A percentile compares a stretch with the other conserved stretches of the same genome.
phyloP scores from a whole-genome alignment of 2,888 invertebrate species.

The Euzetes globulus region DNA sequence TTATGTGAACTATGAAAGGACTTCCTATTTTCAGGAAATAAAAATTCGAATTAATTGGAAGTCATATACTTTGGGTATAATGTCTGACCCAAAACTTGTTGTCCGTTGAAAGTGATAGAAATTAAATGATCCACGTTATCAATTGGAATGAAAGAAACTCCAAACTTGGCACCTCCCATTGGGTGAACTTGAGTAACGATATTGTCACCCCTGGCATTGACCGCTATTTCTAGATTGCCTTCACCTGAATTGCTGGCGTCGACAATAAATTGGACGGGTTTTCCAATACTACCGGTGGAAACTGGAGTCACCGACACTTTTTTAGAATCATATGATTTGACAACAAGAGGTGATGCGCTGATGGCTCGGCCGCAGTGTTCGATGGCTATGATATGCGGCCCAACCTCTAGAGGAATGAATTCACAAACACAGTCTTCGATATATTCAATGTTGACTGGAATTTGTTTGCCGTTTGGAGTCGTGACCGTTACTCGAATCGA shows the following conservation, averaged over 20 bases:
- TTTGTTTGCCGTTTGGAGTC: constrained; percentile 61
- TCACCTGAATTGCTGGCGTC: constrained; percentile 95
- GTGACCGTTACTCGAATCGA: not conserved
- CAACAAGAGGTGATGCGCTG: constrained; percentile 87
- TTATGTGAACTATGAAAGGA: constrained; percentile 76
- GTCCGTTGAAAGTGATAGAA: constrained; percentile 94
- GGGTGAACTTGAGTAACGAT: constrained; percentile 93
- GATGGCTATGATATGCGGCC: constrained; percentile 86
- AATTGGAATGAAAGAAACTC: constrained; percentile 91
- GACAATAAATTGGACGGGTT: constrained; percentile 85
- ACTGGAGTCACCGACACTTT: constrained; percentile 92
- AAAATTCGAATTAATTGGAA: constrained; percentile 47
- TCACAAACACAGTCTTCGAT: constrained; percentile 80
- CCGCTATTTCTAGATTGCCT: constrained; percentile 88
- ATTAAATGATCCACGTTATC: constrained; percentile 89
- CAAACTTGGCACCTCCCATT: constrained; percentile 80
- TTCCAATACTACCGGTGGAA: constrained; percentile 72
- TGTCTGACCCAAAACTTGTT: constrained; percentile 54
- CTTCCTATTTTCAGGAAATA: constrained; percentile 55
- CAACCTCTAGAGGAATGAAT: constrained; percentile 80
- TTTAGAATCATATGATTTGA: constrained; percentile 90
- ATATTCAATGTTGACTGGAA: constrained; percentile 81
- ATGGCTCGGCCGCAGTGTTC: constrained; percentile 63
- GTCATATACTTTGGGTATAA: constrained; percentile 9
- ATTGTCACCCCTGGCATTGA: constrained; percentile 69